A percentile compares a stretch with the other conserved stretches of the same genome.
These are phyloP conservation scores for Drosophila neonasuta DNA, from an alignment of 2,888 invertebrate genomes.

Conservation along the genomic window DNA sequence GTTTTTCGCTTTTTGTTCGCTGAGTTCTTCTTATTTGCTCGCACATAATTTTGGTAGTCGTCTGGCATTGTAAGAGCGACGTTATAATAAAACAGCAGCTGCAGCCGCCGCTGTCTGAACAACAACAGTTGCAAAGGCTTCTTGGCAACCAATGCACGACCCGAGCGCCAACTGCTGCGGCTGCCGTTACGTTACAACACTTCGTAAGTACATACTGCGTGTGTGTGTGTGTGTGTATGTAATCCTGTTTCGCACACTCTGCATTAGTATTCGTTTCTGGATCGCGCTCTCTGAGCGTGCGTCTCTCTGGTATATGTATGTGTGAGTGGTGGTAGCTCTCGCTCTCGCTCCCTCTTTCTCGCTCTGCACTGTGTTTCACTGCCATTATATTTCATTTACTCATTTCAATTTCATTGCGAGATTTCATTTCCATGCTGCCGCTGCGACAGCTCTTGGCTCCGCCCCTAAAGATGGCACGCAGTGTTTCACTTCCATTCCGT, in stretches of 20 bases:
- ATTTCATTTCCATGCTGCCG: constrained; percentile 55
- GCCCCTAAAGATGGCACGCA: constrained; percentile 56
- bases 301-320: constrained; percentile 24
- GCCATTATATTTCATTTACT: constrained; percentile 62
- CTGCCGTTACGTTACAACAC: constrained; percentile 46
- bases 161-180: constrained; percentile 45
- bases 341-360: constrained; percentile 32
- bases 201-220: constrained; percentile 36
- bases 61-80: constrained; percentile 42
- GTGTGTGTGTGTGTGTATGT: constrained; percentile 1
- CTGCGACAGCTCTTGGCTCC: constrained; percentile 43
- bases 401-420: constrained; percentile 59
- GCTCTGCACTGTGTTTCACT: constrained; percentile 50
- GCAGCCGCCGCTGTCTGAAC: constrained; percentile 31
- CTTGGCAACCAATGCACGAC: constrained; percentile 56
- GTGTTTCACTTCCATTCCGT: constrained; percentile 62
- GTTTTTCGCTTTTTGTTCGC: constrained; percentile 24
- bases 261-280: constrained; percentile 60
- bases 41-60: constrained; percentile 49
- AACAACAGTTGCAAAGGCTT: constrained; percentile 38
- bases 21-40: constrained; percentile 31
- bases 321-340: constrained; percentile 14
- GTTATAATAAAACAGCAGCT: constrained; percentile 49
- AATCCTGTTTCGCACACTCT: constrained; percentile 10
- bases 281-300: constrained; percentile 51